These are phyloP conservation scores for Urosaurus nigricauda DNA, from an alignment of 2,797 vertebrate species.

Conservation along the genomic window DNA sequence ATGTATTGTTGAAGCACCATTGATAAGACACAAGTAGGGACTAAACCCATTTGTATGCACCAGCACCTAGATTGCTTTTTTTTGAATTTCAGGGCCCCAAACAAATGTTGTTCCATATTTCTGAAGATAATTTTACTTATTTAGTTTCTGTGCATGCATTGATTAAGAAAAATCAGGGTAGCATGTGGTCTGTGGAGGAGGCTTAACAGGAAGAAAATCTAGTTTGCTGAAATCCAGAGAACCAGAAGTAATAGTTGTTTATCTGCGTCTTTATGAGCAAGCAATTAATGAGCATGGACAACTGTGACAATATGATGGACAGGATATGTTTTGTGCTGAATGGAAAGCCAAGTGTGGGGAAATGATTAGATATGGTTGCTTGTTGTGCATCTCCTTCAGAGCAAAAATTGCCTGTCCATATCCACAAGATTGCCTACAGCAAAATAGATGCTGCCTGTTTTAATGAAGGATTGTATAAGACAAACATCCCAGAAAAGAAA, in stretches of 20 bases:
- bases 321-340: not conserved
- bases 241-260: not conserved
- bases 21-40: not conserved
- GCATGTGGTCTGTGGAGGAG: not conserved
- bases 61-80: not conserved
- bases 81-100: not conserved
- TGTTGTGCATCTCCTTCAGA: constrained; percentile 54
- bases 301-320: not conserved
- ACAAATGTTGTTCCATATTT: not conserved
- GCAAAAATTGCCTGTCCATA: not conserved
- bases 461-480: constrained; percentile 20
- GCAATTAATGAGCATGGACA: constrained; percentile 29
- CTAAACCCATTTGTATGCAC: not conserved
- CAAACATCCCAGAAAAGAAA: constrained; percentile 1
- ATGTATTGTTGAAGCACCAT: not conserved
- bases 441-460: constrained; percentile 20
- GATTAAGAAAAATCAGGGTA: too few relatives aligned
- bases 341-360: constrained; percentile 9
- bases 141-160: not conserved
- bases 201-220: not conserved
- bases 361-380: constrained; percentile 29
- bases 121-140: not conserved
- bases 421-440: constrained; percentile 10
- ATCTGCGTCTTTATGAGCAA: constrained; percentile 12
- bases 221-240: not conserved